These are phyloP conservation scores for Eilema depressum DNA, from an alignment of 2,888 invertebrate species.

Conservation along the genomic window DNA sequence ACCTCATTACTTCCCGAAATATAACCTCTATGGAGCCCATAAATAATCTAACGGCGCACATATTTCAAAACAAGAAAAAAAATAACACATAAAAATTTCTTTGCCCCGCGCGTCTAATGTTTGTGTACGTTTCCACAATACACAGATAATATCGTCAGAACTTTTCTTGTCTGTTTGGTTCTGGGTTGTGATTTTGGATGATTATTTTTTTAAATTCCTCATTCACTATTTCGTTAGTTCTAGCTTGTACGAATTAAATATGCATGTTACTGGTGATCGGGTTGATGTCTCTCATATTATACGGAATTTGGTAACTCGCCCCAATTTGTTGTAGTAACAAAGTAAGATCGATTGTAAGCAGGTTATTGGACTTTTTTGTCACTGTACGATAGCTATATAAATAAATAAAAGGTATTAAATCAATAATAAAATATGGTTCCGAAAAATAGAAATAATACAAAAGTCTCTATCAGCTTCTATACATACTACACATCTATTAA, in stretches of 20 bases:
- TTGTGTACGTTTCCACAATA: constrained; percentile 68
- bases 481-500: neutral
- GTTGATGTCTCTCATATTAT: too few relatives aligned
- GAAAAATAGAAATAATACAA: too few relatives aligned
- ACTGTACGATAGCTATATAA: too few relatives aligned
- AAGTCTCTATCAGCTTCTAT: neutral
- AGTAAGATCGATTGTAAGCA: too few relatives aligned
- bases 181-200: neutral
- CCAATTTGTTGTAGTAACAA: too few relatives aligned
- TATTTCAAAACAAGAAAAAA: constrained; percentile 87
- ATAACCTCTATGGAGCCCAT: constrained; percentile 86
- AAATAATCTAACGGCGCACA: constrained; percentile 86
- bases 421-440: too few relatives aligned
- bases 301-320: too few relatives aligned
- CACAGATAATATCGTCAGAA: constrained; percentile 27
- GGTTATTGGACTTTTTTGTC: too few relatives aligned
- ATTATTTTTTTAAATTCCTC: neutral
- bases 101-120: constrained; percentile 83
- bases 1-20: constrained; percentile 86
- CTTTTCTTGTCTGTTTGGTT: neutral
- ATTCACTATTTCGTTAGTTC: too few relatives aligned
- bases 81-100: constrained; percentile 85
- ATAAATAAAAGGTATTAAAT: too few relatives aligned
- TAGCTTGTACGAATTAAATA: neutral
- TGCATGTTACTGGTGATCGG: neutral